Percentiles rank a stretch among this genome's conserved stretches.
Evolutionary conservation across 2,888 invertebrate genomes (phyloP).

Genomic region (Pachymerium ferrugineum): DNA sequence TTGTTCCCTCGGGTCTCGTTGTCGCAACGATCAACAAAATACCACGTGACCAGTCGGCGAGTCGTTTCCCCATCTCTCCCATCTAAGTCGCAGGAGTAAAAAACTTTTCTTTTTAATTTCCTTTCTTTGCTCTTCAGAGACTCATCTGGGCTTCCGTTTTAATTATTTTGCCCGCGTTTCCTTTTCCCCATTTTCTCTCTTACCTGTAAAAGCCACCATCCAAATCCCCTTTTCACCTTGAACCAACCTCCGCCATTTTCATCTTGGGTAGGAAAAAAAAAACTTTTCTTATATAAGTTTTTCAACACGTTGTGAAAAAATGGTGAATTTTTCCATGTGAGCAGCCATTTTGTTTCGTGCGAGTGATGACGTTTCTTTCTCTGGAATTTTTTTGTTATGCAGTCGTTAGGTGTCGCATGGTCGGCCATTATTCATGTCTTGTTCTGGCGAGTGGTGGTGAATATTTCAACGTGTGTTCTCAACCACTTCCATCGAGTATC

Average conservation of each 20-base stretch:
- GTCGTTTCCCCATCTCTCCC: not conserved
- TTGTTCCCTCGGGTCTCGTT: not conserved
- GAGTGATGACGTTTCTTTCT: not conserved
- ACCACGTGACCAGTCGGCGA: not conserved
- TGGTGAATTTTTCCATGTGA: not conserved
- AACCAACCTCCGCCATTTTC: too few relatives aligned
- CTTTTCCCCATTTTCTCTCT: not conserved
- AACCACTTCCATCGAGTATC: conserved; percentile 23
- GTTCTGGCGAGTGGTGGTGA: conserved; percentile 6
- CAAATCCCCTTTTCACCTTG: too few relatives aligned
- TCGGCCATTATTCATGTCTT: conserved; percentile 27
- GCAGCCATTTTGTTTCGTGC: conserved; percentile 4
- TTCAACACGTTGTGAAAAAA: not conserved
- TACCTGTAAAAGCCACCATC: not conserved
- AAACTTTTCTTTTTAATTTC: not conserved
- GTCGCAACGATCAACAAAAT: not conserved
- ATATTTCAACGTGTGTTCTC: conserved; percentile 27
- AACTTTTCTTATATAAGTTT: not conserved
- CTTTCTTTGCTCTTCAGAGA: not conserved
- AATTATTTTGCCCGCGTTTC: conserved; percentile 1
- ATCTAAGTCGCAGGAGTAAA: not conserved
- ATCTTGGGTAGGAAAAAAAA: not conserved
- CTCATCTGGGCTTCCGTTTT: not conserved
- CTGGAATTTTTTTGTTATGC: not conserved
- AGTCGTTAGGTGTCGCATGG: conserved; percentile 23